Evolutionary conservation across 2,113 vertebrate genomes (phyloP), one percentile per base, ranked within the genome.

Genomic region (Ranitomeya imitator): DNA sequence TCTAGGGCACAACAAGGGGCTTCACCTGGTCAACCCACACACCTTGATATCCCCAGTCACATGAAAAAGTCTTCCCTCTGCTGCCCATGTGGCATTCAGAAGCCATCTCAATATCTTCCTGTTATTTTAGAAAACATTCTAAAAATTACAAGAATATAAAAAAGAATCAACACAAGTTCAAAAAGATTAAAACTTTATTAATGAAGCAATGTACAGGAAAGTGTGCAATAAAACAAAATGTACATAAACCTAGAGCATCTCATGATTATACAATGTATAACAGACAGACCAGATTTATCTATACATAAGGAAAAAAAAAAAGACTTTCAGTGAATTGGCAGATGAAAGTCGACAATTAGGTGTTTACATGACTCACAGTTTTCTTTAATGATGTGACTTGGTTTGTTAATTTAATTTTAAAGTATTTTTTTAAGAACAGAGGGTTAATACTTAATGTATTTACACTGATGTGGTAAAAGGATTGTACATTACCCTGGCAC

Each of bases 121-220:
- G 19, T 63, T 63, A 6, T 1, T 6, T 63, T 63, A 19, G 6
- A 63, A 61, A 9, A 21, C 37, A 45, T 45, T 45, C 5, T 45
- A 45, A 45, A 31, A 45, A 45, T 5, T 45, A 45, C 37, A 45
- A 45, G 37, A 45, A 45, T 45, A 0, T 45, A 1, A 45, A 19
- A 19, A 69, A 13, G 26, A 69, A 26, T 5, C 2, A 11, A 52
- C 52, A 52, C 15, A 74, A 52, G 12, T 51, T 52, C 18, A 11
- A 11, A 7, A 60, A 60, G 8, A 16, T 81, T 80, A 80, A 81
- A 81, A 81, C 16, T 60, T 80, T 81, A 81, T 81, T 81, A 81
- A 37, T 37, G 77, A 23, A n/a, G 52, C 13, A 37, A 31, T 37
- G 26, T 61, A 81, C 79, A 81, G 5, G 12, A 18, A 79, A 19